A percentile compares a stretch with the other conserved stretches of the same genome.
Conservation (phyloP, 2,888 invertebrate species). For the Drosophila mulleri region DNA sequence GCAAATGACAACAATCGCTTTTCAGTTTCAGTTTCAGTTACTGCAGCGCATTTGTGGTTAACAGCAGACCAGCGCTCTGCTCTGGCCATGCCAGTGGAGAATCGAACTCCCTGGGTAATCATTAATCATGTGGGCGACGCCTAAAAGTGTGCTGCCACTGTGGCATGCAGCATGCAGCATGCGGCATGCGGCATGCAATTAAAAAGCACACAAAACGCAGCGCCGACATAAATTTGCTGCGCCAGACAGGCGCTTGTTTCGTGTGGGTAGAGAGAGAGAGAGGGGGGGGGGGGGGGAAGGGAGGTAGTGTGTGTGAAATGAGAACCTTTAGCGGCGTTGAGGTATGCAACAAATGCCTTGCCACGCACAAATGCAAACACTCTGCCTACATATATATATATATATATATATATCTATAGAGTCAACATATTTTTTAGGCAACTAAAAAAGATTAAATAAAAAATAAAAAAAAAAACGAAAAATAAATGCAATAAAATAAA, state of each 20-base stretch:
- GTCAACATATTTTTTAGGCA: conserved; percentile 37
- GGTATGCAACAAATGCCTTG: conserved; percentile 45
- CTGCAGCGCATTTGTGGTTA: conserved; percentile 64
- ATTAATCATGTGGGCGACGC: conserved; percentile 73
- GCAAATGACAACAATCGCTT: conserved; percentile 77
- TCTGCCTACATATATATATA: neutral
- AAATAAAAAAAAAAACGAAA: neutral
- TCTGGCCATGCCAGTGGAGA: conserved; percentile 4
- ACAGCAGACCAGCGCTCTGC: neutral
- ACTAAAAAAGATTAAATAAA: neutral
- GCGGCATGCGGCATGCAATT: conserved; percentile 57
- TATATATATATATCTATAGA: neutral
- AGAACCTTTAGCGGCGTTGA: conserved; percentile 21
- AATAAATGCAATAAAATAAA: neutral
- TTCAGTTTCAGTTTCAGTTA: conserved; percentile 46
- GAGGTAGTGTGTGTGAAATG: no score
- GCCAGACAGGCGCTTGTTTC: conserved; percentile 22
- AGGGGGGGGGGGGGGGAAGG: no score
- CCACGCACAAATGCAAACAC: neutral
- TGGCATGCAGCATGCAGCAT: conserved; percentile 27
- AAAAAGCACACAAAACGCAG: conserved; percentile 59
- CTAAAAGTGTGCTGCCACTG: conserved; percentile 57
- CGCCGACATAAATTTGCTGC: conserved; percentile 64
- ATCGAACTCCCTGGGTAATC: conserved; percentile 41
- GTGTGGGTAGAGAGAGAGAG: neutral